A percentile compares a stretch with the other conserved stretches of the same genome.
phyloP scores from a whole-genome alignment of 53 echinoderm and acorn worm species.

The Patiria pectinifera region DNA sequence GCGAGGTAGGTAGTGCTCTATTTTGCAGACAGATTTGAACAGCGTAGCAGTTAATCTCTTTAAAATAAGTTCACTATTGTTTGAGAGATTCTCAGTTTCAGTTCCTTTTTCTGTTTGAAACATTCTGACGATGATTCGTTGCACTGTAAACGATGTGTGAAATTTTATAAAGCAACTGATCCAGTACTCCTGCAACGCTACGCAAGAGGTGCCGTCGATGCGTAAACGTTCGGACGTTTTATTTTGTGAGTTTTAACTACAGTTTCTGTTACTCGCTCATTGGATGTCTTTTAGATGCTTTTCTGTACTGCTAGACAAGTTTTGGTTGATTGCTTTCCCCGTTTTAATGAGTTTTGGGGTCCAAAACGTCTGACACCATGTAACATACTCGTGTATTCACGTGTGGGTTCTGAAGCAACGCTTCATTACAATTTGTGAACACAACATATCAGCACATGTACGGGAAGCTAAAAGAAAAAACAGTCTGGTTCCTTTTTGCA shows the following conservation, averaged over 20 bases:
- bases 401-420: neutral
- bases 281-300: neutral
- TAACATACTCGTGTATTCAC: neutral
- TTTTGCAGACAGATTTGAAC: neutral
- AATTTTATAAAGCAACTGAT: neutral
- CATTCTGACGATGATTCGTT: neutral
- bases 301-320: neutral
- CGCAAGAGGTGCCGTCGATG: neutral
- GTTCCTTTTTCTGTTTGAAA: neutral
- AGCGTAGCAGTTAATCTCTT: neutral
- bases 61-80: neutral
- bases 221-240: neutral
- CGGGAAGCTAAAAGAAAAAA: too few species aligned
- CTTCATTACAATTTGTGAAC: too few species aligned
- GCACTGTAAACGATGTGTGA: neutral
- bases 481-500: too few species aligned
- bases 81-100: neutral
- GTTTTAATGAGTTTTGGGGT: neutral
- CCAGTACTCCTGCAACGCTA: neutral
- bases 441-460: too few species aligned
- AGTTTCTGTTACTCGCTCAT: neutral
- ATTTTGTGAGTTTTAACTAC: slow-evolving; percentile 4
- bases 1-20: neutral
- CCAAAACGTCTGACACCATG: slow-evolving; percentile 8
- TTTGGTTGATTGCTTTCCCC: neutral